Base-by-base conservation (phyloP, 2,888 invertebrate species). In the Penaeus monodon region DNA sequence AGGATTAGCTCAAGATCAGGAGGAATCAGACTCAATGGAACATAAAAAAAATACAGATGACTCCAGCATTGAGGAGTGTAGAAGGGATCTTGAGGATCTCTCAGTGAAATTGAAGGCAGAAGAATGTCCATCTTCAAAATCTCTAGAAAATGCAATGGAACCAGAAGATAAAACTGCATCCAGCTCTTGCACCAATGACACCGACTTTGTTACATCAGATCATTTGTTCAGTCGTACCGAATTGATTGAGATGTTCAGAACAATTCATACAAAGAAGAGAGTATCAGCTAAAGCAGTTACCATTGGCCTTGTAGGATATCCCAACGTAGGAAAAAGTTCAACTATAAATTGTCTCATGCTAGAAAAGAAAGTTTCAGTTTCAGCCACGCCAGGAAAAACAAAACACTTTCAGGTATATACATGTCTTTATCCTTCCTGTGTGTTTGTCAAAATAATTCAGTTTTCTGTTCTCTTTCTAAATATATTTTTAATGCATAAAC, bases 291-390 rank as follows among this genome's bases (percentile, higher is more conserved):
- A 65, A n/a, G 92, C 95, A 63, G 94, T 96, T 14, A 97, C 97
- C n/a, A 95, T 98, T 87, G 98, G 98, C 14, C 94, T 98, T 92
- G 98, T 99, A 87, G 99, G 99, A 2, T 99, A 99, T 93, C 99
- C 99, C 0, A 99, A 99, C 94, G 99, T 99, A 1, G 99, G 99
- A n/a, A 99, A 99, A 93, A 99, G 99, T 92, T 99, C 99, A 89
- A 98, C 99, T 17, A 98, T 99, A 88, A 99, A 99, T 93, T 94
- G 98, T 29, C 92, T 99, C 78, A 94, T 99, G 93, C 95, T 95
- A 90, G 94, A 94, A 64, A 99, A 95, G 92, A 94, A 94, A 91
- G 94, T 94, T 0, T 97, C 98, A 1, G 99, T 99, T 0, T 99
- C 99, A 2, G 96, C 98, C 0, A 99, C 99, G 89, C 99, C 99